Evolutionary conservation across 2,113 vertebrate species (phyloP).

Genomic region (Tyto alba): DNA sequence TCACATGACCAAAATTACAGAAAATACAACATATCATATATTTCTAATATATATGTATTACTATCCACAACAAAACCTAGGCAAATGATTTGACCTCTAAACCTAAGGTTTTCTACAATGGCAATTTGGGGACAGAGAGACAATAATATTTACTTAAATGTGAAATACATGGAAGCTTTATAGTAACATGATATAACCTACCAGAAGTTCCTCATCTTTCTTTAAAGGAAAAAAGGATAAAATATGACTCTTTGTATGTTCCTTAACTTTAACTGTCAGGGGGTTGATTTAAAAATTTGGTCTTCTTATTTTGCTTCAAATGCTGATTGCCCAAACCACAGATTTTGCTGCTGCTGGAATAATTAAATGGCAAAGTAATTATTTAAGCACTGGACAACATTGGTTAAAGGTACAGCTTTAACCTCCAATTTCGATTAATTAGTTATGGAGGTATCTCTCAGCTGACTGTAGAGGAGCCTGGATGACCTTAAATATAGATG

Average conservation of each 20-base stretch:
- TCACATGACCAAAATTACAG: neutral
- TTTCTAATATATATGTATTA: neutral
- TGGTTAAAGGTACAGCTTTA: neutral
- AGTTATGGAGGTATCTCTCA: neutral
- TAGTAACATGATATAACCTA: neutral
- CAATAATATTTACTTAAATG: neutral
- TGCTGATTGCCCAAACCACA: neutral
- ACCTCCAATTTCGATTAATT: neutral
- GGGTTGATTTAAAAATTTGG: neutral
- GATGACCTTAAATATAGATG: neutral
- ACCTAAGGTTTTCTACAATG: neutral
- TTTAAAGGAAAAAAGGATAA: neutral
- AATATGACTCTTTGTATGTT: neutral
- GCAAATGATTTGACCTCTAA: neutral
- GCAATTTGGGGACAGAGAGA: neutral
- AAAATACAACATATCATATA: neutral
- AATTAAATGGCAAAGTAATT: neutral
- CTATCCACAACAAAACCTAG: neutral
- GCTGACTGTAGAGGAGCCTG: neutral
- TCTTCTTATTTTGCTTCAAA: neutral
- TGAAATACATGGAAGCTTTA: neutral
- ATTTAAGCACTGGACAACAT: neutral
- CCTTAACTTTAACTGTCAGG: neutral
- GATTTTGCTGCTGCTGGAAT: neutral
- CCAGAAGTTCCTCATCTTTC: neutral